phyloP scores from a whole-genome alignment of 2,113 vertebrate genomes.

The Sitta europaea region DNA sequence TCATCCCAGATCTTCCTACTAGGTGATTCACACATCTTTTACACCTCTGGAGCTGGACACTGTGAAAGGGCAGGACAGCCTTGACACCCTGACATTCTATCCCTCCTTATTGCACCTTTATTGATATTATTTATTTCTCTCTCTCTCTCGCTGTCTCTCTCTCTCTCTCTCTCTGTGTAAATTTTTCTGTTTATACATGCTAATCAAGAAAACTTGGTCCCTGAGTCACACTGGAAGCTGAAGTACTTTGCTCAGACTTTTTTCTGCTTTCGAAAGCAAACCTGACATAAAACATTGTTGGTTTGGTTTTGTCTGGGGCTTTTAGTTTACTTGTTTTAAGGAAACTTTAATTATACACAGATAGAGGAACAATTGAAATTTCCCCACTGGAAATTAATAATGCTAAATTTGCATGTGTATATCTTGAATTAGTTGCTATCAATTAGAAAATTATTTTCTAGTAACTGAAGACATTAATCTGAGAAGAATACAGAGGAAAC shows the following conservation, averaged over 20 bases:
- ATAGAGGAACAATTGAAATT: neutral
- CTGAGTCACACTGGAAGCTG: neutral
- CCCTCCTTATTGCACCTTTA: neutral
- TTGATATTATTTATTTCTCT: neutral
- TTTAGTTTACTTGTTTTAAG: neutral
- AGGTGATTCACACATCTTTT: neutral
- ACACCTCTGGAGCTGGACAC: neutral
- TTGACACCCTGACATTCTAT: neutral
- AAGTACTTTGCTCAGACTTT: neutral
- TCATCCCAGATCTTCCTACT: neutral
- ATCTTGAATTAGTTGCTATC: slow-evolving; percentile 2
- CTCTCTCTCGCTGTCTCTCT: no score
- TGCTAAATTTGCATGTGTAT: neutral
- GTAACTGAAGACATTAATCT: slow-evolving; percentile 40
- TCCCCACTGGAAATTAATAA: neutral
- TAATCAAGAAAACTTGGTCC: neutral
- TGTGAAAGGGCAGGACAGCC: neutral
- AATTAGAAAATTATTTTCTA: slow-evolving; percentile 13
- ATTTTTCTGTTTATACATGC: neutral
- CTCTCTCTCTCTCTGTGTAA: no score
- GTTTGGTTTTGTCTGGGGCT: neutral
- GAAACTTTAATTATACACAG: neutral
- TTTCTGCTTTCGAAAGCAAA: neutral
- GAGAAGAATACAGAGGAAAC: slow-evolving; percentile 3
- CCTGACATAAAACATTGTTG: neutral